phyloP scores from a whole-genome alignment of 2,797 vertebrate genomes.

The Labroides dimidiatus region DNA sequence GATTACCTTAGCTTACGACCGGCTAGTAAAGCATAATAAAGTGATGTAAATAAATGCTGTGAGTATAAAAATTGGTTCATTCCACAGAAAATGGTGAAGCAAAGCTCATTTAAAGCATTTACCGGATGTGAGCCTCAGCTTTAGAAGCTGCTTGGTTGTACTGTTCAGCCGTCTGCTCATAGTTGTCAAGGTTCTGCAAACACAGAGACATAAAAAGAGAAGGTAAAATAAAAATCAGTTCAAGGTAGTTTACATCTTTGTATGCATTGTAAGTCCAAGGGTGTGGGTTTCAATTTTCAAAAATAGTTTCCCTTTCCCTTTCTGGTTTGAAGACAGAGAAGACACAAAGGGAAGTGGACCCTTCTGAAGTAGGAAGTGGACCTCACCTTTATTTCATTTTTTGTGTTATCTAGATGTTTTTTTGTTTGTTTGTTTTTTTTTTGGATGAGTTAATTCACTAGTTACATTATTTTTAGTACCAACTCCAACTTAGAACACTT shows the following conservation, averaged over 20 bases:
- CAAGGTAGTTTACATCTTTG: conserved; percentile 7
- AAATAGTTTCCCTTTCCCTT: too few species aligned
- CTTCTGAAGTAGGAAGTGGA: too few species aligned
- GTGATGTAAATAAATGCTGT: background rate
- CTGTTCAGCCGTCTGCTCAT: conserved; percentile 88
- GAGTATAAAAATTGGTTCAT: conserved; percentile 4
- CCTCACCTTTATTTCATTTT: too few species aligned
- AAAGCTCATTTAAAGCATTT: conserved; percentile 66
- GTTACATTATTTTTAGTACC: too few species aligned
- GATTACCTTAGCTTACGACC: background rate
- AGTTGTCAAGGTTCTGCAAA: conserved; percentile 89
- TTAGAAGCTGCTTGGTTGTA: conserved; percentile 89
- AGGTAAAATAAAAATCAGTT: conserved; percentile 16
- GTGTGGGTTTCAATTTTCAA: too few species aligned
- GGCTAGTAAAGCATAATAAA: conserved; percentile 8
- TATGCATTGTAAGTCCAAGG: conserved; percentile 1
- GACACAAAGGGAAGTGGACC: too few species aligned
- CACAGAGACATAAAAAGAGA: conserved; percentile 27
- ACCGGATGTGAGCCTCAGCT: conserved; percentile 89
- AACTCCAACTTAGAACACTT: too few species aligned
- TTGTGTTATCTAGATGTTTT: too few species aligned
- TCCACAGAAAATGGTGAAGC: conserved; percentile 13
- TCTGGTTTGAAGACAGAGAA: too few species aligned
- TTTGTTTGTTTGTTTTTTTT: too few species aligned
- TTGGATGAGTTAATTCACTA: too few species aligned